A percentile compares a stretch with the other conserved stretches of the same genome.
phyloP scores from a whole-genome alignment of 2,888 invertebrate species.

The Luffia ferchaultella region DNA sequence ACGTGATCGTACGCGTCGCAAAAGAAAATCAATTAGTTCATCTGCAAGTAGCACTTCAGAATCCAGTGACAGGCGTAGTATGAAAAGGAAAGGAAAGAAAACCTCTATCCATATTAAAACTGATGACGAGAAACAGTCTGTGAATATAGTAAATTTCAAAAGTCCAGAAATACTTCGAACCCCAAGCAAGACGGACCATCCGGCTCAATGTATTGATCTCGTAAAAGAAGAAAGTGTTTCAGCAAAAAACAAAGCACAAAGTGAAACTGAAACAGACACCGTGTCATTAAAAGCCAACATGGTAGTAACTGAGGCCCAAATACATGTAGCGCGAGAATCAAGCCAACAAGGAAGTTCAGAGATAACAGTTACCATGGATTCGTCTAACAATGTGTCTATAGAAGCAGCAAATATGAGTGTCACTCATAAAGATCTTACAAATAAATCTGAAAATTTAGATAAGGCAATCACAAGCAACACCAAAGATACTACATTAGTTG shows the following conservation, averaged over 20 bases:
- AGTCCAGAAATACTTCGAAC: conserved; percentile 23
- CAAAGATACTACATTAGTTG: conserved; percentile 7
- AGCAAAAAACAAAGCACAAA: conserved; percentile 35
- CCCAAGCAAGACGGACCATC: conserved; percentile 22
- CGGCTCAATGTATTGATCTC: conserved; percentile 18
- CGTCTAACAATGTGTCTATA: conserved; percentile 52
- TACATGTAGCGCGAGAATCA: conserved; percentile 54
- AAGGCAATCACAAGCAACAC: conserved; percentile 9
- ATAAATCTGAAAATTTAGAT: conserved; percentile 26
- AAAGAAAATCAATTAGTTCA: conserved; percentile 44
- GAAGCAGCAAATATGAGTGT: conserved; percentile 45
- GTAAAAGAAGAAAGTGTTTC: conserved; percentile 19
- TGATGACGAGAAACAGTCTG: conserved; percentile 49
- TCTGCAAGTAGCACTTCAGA: conserved; percentile 54
- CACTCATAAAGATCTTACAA: conserved; percentile 35
- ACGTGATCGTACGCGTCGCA: conserved; percentile 43
- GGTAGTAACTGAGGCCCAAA: conserved; percentile 60
- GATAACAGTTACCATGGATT: conserved; percentile 49
- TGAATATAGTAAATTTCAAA: conserved; percentile 55
- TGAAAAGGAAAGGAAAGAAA: conserved; percentile 52
- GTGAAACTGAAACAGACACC: conserved; percentile 58
- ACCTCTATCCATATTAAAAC: conserved; percentile 54
- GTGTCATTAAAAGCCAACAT: conserved; percentile 55
- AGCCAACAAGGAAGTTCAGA: conserved; percentile 50
- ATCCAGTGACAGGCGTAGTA: conserved; percentile 43